A percentile compares a stretch with the other conserved stretches of the same genome.
These are phyloP conservation scores for Pyrgilauda ruficollis DNA, from an alignment of 2,113 vertebrate species.

Conservation along the genomic window DNA sequence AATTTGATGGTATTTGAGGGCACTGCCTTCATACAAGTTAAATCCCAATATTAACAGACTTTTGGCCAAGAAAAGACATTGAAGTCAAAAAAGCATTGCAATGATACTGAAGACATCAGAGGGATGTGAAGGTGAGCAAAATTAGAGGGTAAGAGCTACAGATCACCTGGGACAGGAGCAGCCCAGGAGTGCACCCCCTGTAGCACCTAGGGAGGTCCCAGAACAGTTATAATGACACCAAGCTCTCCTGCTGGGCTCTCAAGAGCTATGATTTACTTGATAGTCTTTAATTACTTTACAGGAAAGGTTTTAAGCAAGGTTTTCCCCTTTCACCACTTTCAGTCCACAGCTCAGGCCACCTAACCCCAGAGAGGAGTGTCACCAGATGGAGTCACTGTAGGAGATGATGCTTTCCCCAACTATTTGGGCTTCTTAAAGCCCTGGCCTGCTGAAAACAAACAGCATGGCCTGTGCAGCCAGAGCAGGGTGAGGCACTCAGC, in stretches of 20 bases:
- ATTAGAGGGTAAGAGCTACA: background rate
- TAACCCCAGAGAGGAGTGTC: background rate
- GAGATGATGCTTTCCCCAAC: background rate
- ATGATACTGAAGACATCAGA: background rate
- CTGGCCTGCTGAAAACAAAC: background rate
- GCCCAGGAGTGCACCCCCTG: background rate
- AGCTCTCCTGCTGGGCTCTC: background rate
- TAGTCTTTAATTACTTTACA: background rate
- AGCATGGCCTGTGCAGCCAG: background rate
- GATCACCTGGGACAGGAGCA: background rate
- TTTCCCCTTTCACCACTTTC: background rate
- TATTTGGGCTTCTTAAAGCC: background rate
- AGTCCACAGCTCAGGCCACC: background rate
- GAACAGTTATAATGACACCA: fast-evolving
- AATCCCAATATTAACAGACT: background rate
- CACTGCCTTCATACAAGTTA: fast-evolving
- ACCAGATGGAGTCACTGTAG: background rate
- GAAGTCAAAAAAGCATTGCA: background rate
- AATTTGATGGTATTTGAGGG: background rate
- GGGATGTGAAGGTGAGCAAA: background rate
- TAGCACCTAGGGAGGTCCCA: fast-evolving
- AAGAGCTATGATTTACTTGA: background rate
- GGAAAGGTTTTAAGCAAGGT: background rate
- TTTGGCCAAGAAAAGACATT: background rate
- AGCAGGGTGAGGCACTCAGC: background rate